phyloP scores from a whole-genome alignment of 2,888 invertebrate genomes.

The Cartodere bifasciata region DNA sequence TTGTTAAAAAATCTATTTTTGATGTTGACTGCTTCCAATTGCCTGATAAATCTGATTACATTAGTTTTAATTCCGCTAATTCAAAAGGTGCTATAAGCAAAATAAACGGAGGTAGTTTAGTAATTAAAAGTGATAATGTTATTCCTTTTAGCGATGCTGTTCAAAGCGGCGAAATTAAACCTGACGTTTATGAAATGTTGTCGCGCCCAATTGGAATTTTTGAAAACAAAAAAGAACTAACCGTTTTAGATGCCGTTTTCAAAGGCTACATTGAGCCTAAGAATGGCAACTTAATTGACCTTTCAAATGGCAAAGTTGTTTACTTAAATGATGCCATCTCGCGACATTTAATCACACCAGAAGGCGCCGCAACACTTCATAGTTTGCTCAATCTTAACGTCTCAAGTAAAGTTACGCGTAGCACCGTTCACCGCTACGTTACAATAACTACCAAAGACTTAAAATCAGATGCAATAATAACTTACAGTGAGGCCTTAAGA shows the following conservation, averaged over 20 bases:
- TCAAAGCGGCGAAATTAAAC: constrained; percentile 62
- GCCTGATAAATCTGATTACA: constrained; percentile 64
- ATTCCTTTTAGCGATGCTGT: constrained; percentile 71
- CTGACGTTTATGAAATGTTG: constrained; percentile 79
- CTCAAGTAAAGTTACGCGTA: constrained; percentile 76
- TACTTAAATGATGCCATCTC: constrained; percentile 79
- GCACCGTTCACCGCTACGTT: constrained; percentile 70
- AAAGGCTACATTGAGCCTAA: constrained; percentile 77
- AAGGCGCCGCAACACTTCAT: constrained; percentile 75
- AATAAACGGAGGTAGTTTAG: constrained; percentile 55
- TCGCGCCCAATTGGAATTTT: constrained; percentile 70
- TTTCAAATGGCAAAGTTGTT: constrained; percentile 54
- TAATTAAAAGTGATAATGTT: constrained; percentile 60
- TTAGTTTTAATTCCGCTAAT: constrained; percentile 73
- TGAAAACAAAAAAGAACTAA: constrained; percentile 62
- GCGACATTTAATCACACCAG: constrained; percentile 70
- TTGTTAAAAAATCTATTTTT: constrained; percentile 78
- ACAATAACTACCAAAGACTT: constrained; percentile 57
- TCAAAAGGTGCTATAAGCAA: constrained; percentile 65
- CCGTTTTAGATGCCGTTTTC: constrained; percentile 79
- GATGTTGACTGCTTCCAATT: constrained; percentile 86
- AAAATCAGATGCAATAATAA: constrained; percentile 42
- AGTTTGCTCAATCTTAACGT: constrained; percentile 79
- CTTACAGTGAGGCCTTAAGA: constrained; percentile 65
- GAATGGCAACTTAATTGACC: constrained; percentile 73